Conservation (phyloP, 2,113 vertebrate genomes). For the Microcebus jonahi region DNA sequence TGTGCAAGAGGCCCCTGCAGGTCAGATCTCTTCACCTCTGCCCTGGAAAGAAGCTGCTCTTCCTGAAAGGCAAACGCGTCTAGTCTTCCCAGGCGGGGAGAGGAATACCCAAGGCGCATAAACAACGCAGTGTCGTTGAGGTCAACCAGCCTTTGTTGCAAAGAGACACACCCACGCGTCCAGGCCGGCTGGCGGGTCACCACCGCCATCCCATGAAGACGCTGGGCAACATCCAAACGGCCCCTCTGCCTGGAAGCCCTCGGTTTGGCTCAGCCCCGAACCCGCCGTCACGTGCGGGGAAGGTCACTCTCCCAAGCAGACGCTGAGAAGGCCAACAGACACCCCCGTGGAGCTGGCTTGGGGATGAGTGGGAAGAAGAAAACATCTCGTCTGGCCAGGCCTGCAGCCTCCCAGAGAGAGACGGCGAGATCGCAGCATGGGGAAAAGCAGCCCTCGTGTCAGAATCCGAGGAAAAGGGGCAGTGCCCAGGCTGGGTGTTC, state of each 20-base stretch:
- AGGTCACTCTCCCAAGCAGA: neutral
- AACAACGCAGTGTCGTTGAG: neutral
- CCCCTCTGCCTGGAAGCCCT: slow-evolving; percentile 61
- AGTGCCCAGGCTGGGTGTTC: fast-evolving
- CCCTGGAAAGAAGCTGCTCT: neutral
- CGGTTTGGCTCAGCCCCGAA: neutral
- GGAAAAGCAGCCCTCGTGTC: neutral
- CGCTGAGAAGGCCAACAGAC: neutral
- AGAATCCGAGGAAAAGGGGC: neutral
- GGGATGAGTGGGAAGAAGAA: neutral
- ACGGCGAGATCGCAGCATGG: fast-evolving
- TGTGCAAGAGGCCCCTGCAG: fast-evolving
- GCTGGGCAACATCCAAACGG: slow-evolving; percentile 57
- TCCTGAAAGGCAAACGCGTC: neutral
- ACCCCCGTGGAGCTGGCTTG: neutral
- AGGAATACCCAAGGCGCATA: fast-evolving
- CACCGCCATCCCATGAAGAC: neutral
- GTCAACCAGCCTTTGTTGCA: neutral
- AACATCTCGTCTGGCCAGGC: neutral
- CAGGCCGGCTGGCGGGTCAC: neutral
- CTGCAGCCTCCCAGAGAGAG: neutral
- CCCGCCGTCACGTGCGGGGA: neutral
- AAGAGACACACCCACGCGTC: neutral
- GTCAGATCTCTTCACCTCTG: neutral
- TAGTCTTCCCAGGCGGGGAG: neutral